Conservation (phyloP, 2,113 vertebrate species). For the Willisornis vidua region DNA sequence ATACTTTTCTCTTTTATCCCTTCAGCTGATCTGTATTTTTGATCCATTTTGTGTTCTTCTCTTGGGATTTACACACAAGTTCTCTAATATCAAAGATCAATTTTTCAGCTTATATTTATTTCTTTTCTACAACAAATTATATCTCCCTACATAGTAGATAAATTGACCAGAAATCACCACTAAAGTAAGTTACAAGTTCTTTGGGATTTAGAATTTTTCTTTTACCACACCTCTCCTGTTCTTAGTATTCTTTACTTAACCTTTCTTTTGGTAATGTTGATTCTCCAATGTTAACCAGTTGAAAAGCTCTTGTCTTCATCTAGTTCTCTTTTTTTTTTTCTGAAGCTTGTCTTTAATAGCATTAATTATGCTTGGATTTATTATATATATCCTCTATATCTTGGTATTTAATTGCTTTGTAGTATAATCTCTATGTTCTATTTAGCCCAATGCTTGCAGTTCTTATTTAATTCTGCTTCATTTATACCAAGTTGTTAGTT, state of each 20-base stretch:
- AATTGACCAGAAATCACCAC: neutral
- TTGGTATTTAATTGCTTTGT: neutral
- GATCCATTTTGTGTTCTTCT: neutral
- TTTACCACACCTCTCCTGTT: neutral
- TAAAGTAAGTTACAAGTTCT: neutral
- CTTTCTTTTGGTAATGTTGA: neutral
- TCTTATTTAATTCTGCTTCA: neutral
- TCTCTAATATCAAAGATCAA: neutral
- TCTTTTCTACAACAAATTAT: neutral
- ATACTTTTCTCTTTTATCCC: neutral
- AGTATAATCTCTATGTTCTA: neutral
- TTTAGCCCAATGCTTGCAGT: neutral
- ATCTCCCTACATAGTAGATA: neutral
- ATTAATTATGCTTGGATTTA: neutral
- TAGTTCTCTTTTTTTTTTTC: neutral
- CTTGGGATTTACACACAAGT: neutral
- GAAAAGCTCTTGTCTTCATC: neutral
- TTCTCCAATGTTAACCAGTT: neutral
- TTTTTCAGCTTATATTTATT: neutral
- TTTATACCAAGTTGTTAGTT: neutral
- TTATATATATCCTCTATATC: neutral
- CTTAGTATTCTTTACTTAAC: neutral
- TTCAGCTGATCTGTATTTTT: neutral
- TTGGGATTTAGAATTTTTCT: neutral
- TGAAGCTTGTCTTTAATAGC: neutral